Conservation (phyloP, 2,113 vertebrate genomes). For the Rhinopomastus cyanomelas region DNA sequence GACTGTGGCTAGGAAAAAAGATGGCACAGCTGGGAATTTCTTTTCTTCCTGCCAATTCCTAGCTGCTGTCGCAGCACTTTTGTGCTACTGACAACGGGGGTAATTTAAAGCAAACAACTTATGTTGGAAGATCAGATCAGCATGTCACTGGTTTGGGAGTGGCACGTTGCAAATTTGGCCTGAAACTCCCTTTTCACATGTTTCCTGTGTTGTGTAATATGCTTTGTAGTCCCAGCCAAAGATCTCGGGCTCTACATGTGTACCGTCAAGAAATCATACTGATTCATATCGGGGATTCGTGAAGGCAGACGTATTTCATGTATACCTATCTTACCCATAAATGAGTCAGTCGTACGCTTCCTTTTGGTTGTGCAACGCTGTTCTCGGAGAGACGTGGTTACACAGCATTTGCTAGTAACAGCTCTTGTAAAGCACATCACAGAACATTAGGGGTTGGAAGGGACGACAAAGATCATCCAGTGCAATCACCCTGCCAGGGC, state of each 20-base stretch:
- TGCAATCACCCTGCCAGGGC: too few relatives aligned
- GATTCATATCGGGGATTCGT: slow-evolving; percentile 19
- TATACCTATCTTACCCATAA: not conserved
- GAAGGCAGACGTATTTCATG: slow-evolving; percentile 8
- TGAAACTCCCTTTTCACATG: slow-evolving; percentile 41
- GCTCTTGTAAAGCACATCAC: not conserved
- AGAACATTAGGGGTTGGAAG: too few relatives aligned
- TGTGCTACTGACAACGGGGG: not conserved
- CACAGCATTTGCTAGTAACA: not conserved
- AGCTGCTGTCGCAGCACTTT: slow-evolving; percentile 39
- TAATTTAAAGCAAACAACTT: slow-evolving; percentile 50
- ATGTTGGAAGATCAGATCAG: slow-evolving; percentile 50
- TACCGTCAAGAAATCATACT: slow-evolving; percentile 2
- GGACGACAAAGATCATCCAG: too few relatives aligned
- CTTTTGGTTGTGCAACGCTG: not conserved
- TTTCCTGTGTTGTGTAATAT: slow-evolving; percentile 48
- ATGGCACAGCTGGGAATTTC: not conserved
- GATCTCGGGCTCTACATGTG: slow-evolving; percentile 3
- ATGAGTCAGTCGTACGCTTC: slow-evolving; percentile 3
- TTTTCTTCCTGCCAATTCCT: not conserved
- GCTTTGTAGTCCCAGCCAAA: slow-evolving; percentile 49
- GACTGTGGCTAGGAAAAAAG: not conserved
- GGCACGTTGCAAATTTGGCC: slow-evolving; percentile 37
- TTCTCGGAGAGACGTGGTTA: not conserved
- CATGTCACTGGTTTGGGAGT: slow-evolving; percentile 40